Percentiles rank a stretch among this genome's conserved stretches.
Conservation (phyloP, 2,113 vertebrate species). For the Myrmecophaga tridactyla region DNA sequence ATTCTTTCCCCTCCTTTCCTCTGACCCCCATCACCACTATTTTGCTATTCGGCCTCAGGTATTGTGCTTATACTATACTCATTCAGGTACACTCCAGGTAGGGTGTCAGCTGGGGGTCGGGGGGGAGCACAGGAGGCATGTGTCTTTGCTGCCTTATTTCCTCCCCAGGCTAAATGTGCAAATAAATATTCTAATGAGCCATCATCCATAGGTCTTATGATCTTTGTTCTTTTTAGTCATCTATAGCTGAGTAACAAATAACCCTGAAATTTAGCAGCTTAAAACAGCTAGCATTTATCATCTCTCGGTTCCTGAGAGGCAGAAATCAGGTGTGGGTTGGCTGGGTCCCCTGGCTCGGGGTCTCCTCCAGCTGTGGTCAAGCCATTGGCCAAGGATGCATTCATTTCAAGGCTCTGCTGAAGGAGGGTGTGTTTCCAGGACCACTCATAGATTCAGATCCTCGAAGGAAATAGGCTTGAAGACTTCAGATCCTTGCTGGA, state of each 20-base stretch:
- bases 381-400: accelerated
- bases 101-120: background rate
- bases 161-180: background rate
- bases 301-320: background rate
- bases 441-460: background rate
- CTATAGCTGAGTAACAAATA: background rate
- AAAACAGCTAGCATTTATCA: background rate
- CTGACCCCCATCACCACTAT: slow-evolving; percentile 32
- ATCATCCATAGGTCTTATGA: background rate
- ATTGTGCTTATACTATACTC: slow-evolving; percentile 74
- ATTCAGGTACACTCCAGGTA: slow-evolving; percentile 62
- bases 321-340: background rate
- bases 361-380: background rate
- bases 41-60: slow-evolving; percentile 63
- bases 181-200: background rate
- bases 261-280: background rate
- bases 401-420: background rate
- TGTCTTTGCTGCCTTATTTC: background rate
- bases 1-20: slow-evolving; percentile 70
- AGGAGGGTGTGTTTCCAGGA: background rate
- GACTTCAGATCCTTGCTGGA: background rate
- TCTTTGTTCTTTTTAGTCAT: background rate
- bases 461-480: background rate
- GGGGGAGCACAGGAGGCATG: background rate
- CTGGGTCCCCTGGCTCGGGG: background rate